Evolutionary conservation across 2,113 vertebrate species (phyloP).

Genomic region (Menidia beryllina): DNA sequence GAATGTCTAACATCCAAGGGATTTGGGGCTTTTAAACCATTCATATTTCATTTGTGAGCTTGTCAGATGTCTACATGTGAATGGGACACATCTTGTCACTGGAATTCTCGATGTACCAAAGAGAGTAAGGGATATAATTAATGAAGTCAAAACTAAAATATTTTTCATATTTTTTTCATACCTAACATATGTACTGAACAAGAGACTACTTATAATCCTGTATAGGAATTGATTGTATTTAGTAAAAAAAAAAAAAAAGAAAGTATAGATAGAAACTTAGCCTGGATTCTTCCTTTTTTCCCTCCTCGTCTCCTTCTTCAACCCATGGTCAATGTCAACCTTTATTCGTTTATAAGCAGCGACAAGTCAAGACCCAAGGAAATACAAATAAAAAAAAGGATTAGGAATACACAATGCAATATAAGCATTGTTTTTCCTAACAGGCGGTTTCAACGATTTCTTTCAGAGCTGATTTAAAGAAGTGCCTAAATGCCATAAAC

Average conservation of each 20-base stretch:
- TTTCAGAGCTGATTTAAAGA: too few relatives aligned
- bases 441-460: neutral
- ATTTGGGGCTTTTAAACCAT: neutral
- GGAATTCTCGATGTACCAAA: neutral
- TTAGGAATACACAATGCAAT: too few relatives aligned
- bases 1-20: neutral
- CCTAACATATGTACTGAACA: neutral
- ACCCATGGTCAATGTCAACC: too few relatives aligned
- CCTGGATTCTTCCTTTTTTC: too few relatives aligned
- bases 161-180: too few relatives aligned
- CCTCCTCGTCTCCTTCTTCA: too few relatives aligned
- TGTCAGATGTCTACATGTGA: neutral
- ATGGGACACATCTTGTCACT: neutral
- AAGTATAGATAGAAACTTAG: neutral
- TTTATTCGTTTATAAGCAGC: too few relatives aligned
- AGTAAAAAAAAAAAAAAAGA: neutral
- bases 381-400: too few relatives aligned
- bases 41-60: conserved; percentile 14
- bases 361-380: too few relatives aligned
- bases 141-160: neutral
- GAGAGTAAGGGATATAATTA: neutral
- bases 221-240: neutral
- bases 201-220: neutral
- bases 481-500: neutral
- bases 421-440: neutral